Evolutionary conservation across 2,113 vertebrate species (phyloP).

Genomic region (Lepisosteus oculatus): DNA sequence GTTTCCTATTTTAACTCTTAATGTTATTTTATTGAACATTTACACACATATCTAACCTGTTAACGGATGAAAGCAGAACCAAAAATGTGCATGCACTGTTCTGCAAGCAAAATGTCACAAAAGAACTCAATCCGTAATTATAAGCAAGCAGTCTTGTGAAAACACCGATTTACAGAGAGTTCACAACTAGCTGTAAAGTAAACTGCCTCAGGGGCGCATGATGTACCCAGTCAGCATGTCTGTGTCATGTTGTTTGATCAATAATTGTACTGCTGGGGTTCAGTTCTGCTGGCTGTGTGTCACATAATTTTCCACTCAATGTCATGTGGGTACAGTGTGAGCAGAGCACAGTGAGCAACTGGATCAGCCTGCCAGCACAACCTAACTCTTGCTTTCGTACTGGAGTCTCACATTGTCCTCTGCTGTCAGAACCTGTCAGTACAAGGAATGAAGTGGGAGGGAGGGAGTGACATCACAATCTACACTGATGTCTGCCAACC

Average conservation of each 20-base stretch:
- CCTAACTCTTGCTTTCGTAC: background rate
- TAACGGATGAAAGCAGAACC: too few relatives aligned
- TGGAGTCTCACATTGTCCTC: background rate
- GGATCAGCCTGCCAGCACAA: background rate
- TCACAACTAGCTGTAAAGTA: too few relatives aligned
- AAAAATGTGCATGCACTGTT: too few relatives aligned
- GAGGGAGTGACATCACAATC: background rate
- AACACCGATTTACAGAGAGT: too few relatives aligned
- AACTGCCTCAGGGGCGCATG: background rate
- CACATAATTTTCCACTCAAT: constrained; percentile 5
- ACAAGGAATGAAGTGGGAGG: background rate
- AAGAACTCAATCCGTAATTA: too few relatives aligned
- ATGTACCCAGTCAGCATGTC: background rate
- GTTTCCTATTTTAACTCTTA: too few relatives aligned
- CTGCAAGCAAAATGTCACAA: too few relatives aligned
- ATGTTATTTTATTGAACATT: too few relatives aligned
- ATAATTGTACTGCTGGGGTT: background rate
- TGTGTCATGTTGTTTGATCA: background rate
- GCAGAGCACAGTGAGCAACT: background rate
- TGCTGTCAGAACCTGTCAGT: background rate
- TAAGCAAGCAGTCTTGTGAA: too few relatives aligned
- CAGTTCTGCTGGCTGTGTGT: background rate
- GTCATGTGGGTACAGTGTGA: constrained; percentile 1
- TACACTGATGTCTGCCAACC: too few relatives aligned
- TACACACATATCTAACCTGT: too few relatives aligned